Evolutionary conservation across 1,140 invertebrate genomes (phyloP).

Genomic region (Aphis gossypii): DNA sequence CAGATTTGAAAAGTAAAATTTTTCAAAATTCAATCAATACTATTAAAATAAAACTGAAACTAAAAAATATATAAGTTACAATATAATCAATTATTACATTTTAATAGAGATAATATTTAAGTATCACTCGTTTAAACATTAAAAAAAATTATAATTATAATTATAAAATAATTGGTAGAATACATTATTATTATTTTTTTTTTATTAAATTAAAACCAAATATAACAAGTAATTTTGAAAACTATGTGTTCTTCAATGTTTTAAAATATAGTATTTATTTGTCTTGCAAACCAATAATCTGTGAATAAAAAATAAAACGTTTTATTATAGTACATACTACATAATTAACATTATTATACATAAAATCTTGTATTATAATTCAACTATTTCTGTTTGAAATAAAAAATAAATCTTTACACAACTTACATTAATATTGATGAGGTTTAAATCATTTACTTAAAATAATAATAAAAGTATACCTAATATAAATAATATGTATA

Average conservation of each 20-base stretch:
- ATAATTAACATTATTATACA: not conserved
- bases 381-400: not conserved
- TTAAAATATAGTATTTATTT: not conserved
- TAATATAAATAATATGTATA: too few species aligned
- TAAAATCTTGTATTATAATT: not conserved
- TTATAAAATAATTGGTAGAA: constrained; percentile 6
- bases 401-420: too few species aligned
- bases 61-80: not conserved
- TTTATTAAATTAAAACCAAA: constrained; percentile 25
- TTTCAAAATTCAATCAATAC: not conserved
- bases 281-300: not conserved
- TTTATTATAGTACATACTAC: not conserved
- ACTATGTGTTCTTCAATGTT: not conserved
- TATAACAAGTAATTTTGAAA: constrained; percentile 30
- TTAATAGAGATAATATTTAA: not conserved
- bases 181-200: not conserved
- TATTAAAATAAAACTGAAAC: not conserved
- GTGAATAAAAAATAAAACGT: not conserved
- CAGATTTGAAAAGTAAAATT: not conserved
- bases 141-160: not conserved
- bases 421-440: not conserved
- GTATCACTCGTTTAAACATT: not conserved
- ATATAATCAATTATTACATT: not conserved
- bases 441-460: too few species aligned
- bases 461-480: too few species aligned